Evolutionary conservation across 30 jellyfish, hydroid and myxozoan genomes (phyloP).

Genomic region (Hydra vulgaris): DNA sequence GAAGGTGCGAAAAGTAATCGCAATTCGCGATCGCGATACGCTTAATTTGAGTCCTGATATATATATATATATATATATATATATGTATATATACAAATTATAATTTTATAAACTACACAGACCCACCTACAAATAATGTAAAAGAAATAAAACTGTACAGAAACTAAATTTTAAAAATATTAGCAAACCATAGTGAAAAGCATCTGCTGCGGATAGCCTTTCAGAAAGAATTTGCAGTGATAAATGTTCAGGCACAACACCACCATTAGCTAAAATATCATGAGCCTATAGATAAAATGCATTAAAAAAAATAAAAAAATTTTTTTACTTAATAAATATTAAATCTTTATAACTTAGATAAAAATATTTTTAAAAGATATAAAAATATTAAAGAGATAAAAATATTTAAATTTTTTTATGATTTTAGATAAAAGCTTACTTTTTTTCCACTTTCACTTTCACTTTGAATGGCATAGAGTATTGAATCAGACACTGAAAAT

Average conservation of each 20-base stretch:
- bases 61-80: too few relatives aligned
- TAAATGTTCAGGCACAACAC: constrained; percentile 51
- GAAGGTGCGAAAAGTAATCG: too few relatives aligned
- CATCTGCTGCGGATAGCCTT: constrained; percentile 66
- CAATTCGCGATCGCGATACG: too few relatives aligned
- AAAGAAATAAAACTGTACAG: not conserved
- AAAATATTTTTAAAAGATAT: not conserved
- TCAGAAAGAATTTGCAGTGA: constrained; percentile 41
- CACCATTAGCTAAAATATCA: constrained; percentile 61
- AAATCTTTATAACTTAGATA: not conserved
- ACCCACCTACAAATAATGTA: not conserved
- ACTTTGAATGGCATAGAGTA: constrained; percentile 38
- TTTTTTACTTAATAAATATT: not conserved
- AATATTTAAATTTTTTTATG: too few relatives aligned
- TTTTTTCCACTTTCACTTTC: constrained; percentile 62
- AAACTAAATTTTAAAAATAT: not conserved
- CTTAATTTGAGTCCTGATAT: too few relatives aligned
- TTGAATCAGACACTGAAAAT: constrained; percentile 13
- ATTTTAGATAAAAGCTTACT: constrained; percentile 21
- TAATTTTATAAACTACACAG: not conserved
- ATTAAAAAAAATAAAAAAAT: not conserved
- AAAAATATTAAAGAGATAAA: not conserved
- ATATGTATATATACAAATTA: too few relatives aligned
- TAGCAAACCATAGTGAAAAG: constrained; percentile 63
- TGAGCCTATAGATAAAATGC: constrained; percentile 48